Percentiles rank a stretch among this genome's conserved stretches.
Conservation (phyloP, 2,113 vertebrate genomes). For the Coptodon bakossiorum region DNA sequence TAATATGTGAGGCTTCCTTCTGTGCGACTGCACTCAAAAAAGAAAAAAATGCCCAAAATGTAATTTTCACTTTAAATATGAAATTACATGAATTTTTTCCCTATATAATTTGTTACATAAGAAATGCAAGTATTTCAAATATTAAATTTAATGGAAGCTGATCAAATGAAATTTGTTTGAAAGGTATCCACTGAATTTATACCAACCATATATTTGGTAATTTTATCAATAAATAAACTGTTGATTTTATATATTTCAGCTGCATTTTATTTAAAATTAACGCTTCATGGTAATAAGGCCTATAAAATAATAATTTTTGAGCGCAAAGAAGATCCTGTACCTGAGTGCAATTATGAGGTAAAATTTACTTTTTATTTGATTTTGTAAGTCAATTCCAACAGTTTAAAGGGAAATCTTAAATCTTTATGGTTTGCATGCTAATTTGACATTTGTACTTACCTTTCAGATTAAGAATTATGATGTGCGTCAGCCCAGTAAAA, state of each 20-base stretch:
- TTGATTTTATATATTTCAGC: not conserved
- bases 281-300: not conserved
- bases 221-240: not conserved
- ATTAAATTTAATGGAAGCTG: not conserved
- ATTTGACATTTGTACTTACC: not conserved
- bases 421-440: not conserved
- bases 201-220: not conserved
- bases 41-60: not conserved
- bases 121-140: not conserved
- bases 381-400: not conserved
- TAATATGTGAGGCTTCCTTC: not conserved
- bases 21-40: rapidly evolving
- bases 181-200: not conserved
- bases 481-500: rapidly evolving
- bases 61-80: not conserved
- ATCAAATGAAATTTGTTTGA: not conserved
- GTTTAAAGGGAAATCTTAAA: not conserved
- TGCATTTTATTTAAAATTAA: not conserved
- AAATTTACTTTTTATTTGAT: rapidly evolving
- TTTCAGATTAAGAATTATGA: not conserved
- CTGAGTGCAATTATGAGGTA: not conserved
- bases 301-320: not conserved
- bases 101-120: not conserved
- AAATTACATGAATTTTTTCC: rapidly evolving
- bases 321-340: not conserved